A percentile compares a stretch with the other conserved stretches of the same genome.
Conservation (phyloP, 2,797 vertebrate genomes). For the Amblyraja radiata region DNA sequence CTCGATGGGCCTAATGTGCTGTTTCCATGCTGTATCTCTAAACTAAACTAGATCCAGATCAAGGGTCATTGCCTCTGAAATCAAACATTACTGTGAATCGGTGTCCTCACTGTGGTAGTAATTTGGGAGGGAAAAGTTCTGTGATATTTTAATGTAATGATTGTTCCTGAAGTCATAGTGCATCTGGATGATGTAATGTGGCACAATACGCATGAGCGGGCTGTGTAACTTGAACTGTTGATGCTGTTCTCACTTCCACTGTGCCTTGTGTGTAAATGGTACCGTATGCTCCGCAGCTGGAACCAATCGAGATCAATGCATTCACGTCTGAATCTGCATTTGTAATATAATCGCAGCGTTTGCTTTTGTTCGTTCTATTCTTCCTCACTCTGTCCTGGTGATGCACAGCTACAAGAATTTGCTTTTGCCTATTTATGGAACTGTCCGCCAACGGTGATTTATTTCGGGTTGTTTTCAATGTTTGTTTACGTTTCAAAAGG, state of each 20-base stretch:
- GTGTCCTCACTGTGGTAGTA: neutral
- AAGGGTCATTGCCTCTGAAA: neutral
- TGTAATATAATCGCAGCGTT: conserved; percentile 16
- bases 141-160: neutral
- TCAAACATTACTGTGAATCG: neutral
- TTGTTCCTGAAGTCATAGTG: neutral
- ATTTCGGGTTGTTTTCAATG: neutral
- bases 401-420: neutral
- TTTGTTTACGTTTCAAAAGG: neutral
- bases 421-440: neutral
- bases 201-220: neutral
- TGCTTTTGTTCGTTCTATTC: neutral
- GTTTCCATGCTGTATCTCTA: too few relatives aligned
- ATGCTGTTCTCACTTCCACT: neutral
- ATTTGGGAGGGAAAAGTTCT: neutral
- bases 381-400: neutral
- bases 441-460: too few relatives aligned
- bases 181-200: neutral
- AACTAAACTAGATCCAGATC: neutral
- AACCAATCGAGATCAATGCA: conserved; percentile 5
- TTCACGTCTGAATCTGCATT: neutral
- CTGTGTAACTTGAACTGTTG: neutral
- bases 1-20: too few relatives aligned
- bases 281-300: conserved; percentile 16
- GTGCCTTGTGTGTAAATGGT: conserved; percentile 17